A percentile compares a stretch with the other conserved stretches of the same genome.
phyloP scores from a whole-genome alignment of 2,113 vertebrate genomes.

The Halichoeres trimaculatus region DNA sequence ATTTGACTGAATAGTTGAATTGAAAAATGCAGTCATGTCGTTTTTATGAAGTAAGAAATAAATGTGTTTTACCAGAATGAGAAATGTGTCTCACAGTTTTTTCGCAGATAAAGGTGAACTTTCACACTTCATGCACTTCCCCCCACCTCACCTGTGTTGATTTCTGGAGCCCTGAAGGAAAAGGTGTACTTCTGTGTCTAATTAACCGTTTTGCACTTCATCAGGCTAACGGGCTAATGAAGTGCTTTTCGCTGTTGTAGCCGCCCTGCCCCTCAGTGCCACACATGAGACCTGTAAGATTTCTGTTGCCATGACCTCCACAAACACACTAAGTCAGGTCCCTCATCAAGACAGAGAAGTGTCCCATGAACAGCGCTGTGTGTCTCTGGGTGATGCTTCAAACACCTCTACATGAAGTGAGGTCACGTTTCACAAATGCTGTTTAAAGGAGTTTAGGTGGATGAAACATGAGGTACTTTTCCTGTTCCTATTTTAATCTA shows the following conservation, averaged over 20 bases:
- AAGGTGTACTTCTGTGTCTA: conserved; percentile 27
- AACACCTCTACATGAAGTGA: neutral
- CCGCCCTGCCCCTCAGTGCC: conserved; percentile 11
- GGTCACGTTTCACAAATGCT: conserved; percentile 33
- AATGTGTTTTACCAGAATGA: conserved; percentile 90
- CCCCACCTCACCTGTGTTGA: conserved; percentile 1
- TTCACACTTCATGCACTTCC: neutral
- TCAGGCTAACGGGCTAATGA: conserved; percentile 58
- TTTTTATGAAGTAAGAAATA: conserved; percentile 95
- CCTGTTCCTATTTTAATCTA: neutral
- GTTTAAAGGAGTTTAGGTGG: conserved; percentile 10
- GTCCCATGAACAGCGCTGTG: conserved; percentile 29
- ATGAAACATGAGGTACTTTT: conserved; percentile 10
- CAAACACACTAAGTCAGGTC: conserved; percentile 56
- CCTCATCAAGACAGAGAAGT: conserved; percentile 29
- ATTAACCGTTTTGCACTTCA: conserved; percentile 43
- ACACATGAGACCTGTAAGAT: conserved; percentile 21
- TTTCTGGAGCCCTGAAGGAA: conserved; percentile 19
- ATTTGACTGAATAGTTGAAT: conserved; percentile 85
- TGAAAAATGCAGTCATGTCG: conserved; percentile 87
- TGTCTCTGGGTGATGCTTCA: conserved; percentile 42
- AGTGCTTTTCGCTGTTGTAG: conserved; percentile 36
- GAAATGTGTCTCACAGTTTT: conserved; percentile 4
- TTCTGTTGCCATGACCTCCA: conserved; percentile 65
- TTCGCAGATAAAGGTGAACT: neutral